phyloP scores from a whole-genome alignment of 1,140 invertebrate genomes.

The Lepidotrigona ventralis region DNA sequence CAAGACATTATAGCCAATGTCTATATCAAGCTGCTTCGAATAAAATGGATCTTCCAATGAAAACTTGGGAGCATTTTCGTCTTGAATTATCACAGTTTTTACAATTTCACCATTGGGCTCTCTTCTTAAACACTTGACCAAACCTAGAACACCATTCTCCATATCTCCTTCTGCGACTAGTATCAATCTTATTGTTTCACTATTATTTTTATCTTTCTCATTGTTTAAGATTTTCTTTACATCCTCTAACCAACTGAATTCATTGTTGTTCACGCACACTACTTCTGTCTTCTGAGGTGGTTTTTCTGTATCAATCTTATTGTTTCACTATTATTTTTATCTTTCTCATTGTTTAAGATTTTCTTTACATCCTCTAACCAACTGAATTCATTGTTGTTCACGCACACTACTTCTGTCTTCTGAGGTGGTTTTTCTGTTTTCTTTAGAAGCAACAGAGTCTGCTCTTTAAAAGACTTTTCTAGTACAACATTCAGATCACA shows the following conservation, averaged over 20 bases:
- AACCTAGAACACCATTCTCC: slow-evolving; percentile 89
- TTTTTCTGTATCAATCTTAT: too few species aligned
- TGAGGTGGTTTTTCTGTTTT: slow-evolving; percentile 63
- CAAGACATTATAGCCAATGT: slow-evolving; percentile 90
- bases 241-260: slow-evolving; percentile 80
- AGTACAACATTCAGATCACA: slow-evolving; percentile 69
- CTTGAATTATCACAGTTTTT: slow-evolving; percentile 84
- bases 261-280: slow-evolving; percentile 67
- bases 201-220: slow-evolving; percentile 64
- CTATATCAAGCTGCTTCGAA: slow-evolving; percentile 83
- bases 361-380: slow-evolving; percentile 80
- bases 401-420: slow-evolving; percentile 66
- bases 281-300: slow-evolving; percentile 64
- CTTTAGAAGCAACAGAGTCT: slow-evolving; percentile 70
- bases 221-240: slow-evolving; percentile 80
- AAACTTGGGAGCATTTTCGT: slow-evolving; percentile 84
- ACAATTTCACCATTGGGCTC: slow-evolving; percentile 85
- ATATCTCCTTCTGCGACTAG: slow-evolving; percentile 82
- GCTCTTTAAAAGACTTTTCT: slow-evolving; percentile 64
- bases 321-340: too few species aligned
- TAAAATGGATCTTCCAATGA: slow-evolving; percentile 84
- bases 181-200: slow-evolving; percentile 73
- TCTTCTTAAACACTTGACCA: slow-evolving; percentile 88
- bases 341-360: slow-evolving; percentile 79
- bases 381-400: slow-evolving; percentile 73